Evolutionary conservation across 2,888 invertebrate species (phyloP).

Genomic region (Platycnemis pennipes): DNA sequence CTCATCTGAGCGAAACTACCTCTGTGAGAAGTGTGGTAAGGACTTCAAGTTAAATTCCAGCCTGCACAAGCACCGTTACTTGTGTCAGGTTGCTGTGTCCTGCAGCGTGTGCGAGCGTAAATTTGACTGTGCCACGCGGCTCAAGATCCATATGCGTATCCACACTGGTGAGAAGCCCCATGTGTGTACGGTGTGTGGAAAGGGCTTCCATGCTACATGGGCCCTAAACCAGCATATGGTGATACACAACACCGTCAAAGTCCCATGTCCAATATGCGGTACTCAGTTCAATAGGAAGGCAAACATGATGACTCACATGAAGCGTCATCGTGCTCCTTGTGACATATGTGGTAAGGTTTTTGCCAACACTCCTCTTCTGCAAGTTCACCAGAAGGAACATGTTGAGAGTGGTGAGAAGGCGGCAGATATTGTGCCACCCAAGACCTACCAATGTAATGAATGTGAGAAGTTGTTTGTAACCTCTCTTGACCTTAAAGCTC

Average conservation of each 20-base stretch:
- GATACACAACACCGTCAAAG: constrained; percentile 25
- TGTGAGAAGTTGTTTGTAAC: constrained; percentile 52
- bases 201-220: constrained; percentile 53
- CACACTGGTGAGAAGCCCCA: constrained; percentile 43
- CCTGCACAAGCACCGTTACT: constrained; percentile 49
- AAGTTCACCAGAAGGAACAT: constrained; percentile 29
- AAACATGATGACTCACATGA: constrained; percentile 53
- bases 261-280: constrained; percentile 51
- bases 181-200: constrained; percentile 30
- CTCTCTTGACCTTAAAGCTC: constrained; percentile 39
- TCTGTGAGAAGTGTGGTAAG: constrained; percentile 56
- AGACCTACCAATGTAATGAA: constrained; percentile 1
- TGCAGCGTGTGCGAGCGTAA: constrained; percentile 8
- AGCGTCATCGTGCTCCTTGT: constrained; percentile 28
- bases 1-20: constrained; percentile 23
- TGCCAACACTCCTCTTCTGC: constrained; percentile 31
- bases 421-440: not conserved
- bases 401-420: constrained; percentile 1
- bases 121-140: constrained; percentile 41
- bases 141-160: constrained; percentile 30
- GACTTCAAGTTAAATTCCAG: constrained; percentile 48
- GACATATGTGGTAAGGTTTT: constrained; percentile 44
- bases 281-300: constrained; percentile 34
- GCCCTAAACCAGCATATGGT: constrained; percentile 29
- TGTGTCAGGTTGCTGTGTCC: constrained; percentile 34